These are phyloP conservation scores for Parauchenoglanis ngamensis DNA, from an alignment of 2,797 vertebrate species.

Conservation along the genomic window DNA sequence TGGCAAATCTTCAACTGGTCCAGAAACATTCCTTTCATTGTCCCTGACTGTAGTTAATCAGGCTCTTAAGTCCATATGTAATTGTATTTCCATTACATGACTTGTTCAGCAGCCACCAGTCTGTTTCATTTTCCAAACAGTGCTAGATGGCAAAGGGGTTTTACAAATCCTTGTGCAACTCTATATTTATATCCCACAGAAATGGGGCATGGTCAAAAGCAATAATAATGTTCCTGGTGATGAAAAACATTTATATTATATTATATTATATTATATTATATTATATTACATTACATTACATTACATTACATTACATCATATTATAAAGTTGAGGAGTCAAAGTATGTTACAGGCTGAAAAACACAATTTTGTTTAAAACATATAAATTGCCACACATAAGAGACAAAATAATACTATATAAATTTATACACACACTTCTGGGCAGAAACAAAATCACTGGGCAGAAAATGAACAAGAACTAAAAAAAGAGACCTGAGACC, in stretches of 20 bases:
- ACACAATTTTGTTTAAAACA: background rate
- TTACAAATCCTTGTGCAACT: background rate
- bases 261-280: background rate
- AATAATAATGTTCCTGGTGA: background rate
- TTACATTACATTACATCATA: background rate
- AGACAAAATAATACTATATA: background rate
- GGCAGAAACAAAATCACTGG: too few relatives aligned
- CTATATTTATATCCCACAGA: background rate
- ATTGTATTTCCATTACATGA: background rate
- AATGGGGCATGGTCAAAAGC: background rate
- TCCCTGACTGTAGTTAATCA: background rate
- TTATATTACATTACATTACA: background rate
- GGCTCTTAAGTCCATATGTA: background rate
- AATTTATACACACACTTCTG: background rate
- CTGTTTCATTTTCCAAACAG: background rate
- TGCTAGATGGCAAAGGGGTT: background rate
- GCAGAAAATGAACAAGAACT: too few relatives aligned
- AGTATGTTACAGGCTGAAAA: background rate
- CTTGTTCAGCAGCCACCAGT: background rate
- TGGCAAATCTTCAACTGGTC: background rate
- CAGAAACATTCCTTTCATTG: conserved; percentile 18
- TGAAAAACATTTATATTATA: background rate
- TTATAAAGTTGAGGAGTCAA: background rate
- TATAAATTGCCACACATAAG: background rate
- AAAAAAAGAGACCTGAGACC: too few relatives aligned